Conservation (phyloP, 1,140 invertebrate species). For the Atta cephalotes region DNA sequence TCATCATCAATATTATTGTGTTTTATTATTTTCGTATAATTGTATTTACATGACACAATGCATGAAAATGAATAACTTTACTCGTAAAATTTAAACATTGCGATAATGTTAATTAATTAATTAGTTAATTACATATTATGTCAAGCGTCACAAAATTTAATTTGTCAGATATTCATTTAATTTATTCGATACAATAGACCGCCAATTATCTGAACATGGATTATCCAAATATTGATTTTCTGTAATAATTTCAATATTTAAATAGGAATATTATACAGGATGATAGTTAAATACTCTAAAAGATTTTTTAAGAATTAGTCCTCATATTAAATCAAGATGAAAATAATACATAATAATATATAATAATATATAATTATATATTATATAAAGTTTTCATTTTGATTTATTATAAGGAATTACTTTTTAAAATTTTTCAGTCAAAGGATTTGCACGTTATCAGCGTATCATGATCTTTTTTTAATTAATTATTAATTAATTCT, state of each 20-base stretch:
- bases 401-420: too few species aligned
- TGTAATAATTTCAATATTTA: neutral
- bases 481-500: too few species aligned
- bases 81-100: neutral
- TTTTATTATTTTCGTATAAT: neutral
- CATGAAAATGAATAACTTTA: neutral
- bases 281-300: too few species aligned
- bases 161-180: neutral
- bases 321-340: too few species aligned
- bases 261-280: neutral
- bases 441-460: too few species aligned
- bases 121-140: conserved; percentile 20
- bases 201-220: neutral
- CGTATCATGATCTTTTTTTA: too few species aligned
- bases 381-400: too few species aligned
- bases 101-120: conserved; percentile 33
- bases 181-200: neutral
- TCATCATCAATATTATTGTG: neutral
- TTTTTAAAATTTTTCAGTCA: too few species aligned
- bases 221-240: neutral
- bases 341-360: too few species aligned
- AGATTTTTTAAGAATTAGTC: too few species aligned
- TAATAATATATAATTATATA: too few species aligned
- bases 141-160: conserved; percentile 22
- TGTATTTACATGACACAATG: neutral